phyloP scores from a whole-genome alignment of 2,797 vertebrate species.

The Trichosurus vulpecula region DNA sequence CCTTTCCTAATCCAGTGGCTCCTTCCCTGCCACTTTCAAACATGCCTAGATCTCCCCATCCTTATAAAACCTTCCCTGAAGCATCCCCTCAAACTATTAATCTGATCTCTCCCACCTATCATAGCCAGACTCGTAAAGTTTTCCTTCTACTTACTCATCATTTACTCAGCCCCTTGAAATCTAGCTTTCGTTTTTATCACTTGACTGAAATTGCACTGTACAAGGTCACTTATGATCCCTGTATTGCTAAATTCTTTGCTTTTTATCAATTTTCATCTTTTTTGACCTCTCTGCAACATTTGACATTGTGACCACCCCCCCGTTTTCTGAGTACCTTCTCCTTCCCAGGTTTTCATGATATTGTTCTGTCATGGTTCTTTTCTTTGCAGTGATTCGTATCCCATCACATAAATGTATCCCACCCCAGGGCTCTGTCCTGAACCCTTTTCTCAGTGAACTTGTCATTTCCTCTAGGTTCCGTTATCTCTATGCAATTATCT shows the following conservation, averaged over 20 bases:
- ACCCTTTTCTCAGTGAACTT: not conserved
- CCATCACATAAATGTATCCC: not conserved
- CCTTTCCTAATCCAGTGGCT: not conserved
- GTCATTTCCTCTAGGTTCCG: not conserved
- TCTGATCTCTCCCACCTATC: not conserved
- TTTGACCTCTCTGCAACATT: not conserved
- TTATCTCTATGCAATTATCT: not conserved
- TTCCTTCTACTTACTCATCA: not conserved
- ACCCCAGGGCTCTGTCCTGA: not conserved
- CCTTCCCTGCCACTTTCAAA: not conserved
- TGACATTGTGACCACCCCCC: not conserved
- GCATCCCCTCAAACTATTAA: not conserved
- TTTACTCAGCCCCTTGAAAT: not conserved
- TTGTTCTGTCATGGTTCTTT: not conserved
- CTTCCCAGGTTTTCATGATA: not conserved
- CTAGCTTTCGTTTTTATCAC: not conserved
- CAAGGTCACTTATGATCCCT: not conserved
- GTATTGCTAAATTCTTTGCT: not conserved
- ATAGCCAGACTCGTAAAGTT: not conserved
- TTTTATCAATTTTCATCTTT: not conserved
- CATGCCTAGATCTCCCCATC: not conserved
- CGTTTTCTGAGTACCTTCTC: not conserved
- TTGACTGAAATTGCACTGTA: not conserved
- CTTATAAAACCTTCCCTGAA: not conserved
- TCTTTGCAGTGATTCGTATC: not conserved